phyloP scores from a whole-genome alignment of 2,113 vertebrate genomes.

The Anhinga rufa region DNA sequence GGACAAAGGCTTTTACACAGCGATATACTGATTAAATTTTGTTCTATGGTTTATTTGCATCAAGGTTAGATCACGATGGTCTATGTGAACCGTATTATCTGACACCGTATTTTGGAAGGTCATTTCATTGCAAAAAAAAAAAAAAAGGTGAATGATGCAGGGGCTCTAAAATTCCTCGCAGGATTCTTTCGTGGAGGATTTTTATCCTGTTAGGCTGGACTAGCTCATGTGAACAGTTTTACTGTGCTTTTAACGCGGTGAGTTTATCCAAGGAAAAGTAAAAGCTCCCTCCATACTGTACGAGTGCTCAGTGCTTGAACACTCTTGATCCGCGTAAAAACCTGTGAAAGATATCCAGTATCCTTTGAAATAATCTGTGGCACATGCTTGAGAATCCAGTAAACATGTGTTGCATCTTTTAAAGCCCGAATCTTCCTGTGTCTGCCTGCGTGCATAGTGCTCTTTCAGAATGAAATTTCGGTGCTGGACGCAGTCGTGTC shows the following conservation, averaged over 20 bases:
- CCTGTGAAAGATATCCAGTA: background rate
- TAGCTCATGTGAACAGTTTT: background rate
- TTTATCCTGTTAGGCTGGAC: background rate
- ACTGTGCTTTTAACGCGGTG: background rate
- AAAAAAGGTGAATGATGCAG: constrained; percentile 34
- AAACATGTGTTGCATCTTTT: background rate
- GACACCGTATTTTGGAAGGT: constrained; percentile 67
- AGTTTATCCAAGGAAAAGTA: background rate
- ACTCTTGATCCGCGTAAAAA: background rate
- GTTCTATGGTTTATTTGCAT: constrained; percentile 76
- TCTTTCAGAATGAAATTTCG: constrained; percentile 10
- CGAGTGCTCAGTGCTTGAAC: background rate
- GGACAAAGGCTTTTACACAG: constrained; percentile 70
- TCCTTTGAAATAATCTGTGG: background rate
- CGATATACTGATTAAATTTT: constrained; percentile 75
- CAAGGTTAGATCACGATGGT: constrained; percentile 68
- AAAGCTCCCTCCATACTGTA: background rate
- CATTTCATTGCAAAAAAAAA: constrained; percentile 57
- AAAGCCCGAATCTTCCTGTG: background rate
- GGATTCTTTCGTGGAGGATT: background rate
- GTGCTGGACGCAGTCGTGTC: background rate
- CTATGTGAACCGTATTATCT: constrained; percentile 31
- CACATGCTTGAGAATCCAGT: background rate
- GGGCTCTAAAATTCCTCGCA: constrained; percentile 8
- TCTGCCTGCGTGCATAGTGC: background rate